These are phyloP conservation scores for Tauraco erythrolophus DNA, from an alignment of 2,113 vertebrate species.

Conservation along the genomic window DNA sequence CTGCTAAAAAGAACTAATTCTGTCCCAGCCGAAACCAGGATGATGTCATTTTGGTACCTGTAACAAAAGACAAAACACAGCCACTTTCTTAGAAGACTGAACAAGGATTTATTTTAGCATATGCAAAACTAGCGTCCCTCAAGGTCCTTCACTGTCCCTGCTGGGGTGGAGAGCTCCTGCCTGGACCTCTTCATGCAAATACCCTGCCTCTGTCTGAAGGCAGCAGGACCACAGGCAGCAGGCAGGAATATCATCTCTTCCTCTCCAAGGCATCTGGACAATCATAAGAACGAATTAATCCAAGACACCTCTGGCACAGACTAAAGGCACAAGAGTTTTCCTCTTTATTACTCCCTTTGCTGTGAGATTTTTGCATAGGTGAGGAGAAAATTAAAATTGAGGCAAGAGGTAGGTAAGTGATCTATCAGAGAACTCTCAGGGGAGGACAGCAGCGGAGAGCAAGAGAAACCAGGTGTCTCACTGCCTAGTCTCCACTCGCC, in stretches of 20 bases:
- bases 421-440: neutral
- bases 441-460: neutral
- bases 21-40: too few relatives aligned
- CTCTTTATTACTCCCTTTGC: neutral
- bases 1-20: too few relatives aligned
- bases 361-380: neutral
- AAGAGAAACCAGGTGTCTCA: neutral
- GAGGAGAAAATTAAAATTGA: neutral
- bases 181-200: neutral
- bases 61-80: neutral
- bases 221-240: neutral
- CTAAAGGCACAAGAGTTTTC: neutral
- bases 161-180: neutral
- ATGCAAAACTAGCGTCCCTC: neutral
- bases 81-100: neutral
- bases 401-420: neutral
- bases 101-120: neutral
- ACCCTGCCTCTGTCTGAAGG: neutral
- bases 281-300: rapidly evolving
- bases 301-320: neutral
- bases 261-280: neutral
- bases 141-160: neutral
- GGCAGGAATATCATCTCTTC: neutral
- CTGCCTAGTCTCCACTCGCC: neutral
- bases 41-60: neutral